A percentile compares a stretch with the other conserved stretches of the same genome.
phyloP scores from a whole-genome alignment of 2,888 invertebrate genomes.

The Calliphora vomitoria region DNA sequence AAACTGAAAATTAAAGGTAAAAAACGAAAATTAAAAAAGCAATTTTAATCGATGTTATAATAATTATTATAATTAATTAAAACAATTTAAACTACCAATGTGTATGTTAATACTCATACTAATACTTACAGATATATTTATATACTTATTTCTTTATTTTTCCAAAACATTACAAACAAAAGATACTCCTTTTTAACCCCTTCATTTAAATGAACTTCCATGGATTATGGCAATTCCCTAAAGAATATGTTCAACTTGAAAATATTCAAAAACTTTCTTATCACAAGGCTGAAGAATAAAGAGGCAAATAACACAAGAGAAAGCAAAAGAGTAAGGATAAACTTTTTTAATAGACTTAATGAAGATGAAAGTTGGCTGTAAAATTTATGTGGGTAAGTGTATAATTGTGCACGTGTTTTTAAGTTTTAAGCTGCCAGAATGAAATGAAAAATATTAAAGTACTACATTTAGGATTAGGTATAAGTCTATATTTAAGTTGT shows the following conservation, averaged over 20 bases:
- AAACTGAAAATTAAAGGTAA: too few species aligned
- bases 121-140: too few species aligned
- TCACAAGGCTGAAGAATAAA: not conserved
- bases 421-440: not conserved
- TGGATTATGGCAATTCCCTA: not conserved
- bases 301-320: not conserved
- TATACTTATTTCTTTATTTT: not conserved
- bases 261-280: conserved; percentile 14
- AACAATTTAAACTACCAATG: not conserved
- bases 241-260: not conserved
- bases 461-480: not conserved
- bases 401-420: not conserved
- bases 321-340: not conserved
- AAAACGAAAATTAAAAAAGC: too few species aligned
- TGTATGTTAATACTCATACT: not conserved
- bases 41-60: too few species aligned
- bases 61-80: too few species aligned
- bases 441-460: not conserved
- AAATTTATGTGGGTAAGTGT: not conserved
- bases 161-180: not conserved
- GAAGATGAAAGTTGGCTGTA: not conserved
- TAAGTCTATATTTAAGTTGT: not conserved
- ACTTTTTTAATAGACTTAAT: conserved; percentile 14
- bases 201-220: not conserved
- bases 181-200: not conserved